Percentiles rank a stretch among this genome's conserved stretches.
Evolutionary conservation across 2,888 invertebrate genomes (phyloP).

Genomic region (Branchellion lobata): DNA sequence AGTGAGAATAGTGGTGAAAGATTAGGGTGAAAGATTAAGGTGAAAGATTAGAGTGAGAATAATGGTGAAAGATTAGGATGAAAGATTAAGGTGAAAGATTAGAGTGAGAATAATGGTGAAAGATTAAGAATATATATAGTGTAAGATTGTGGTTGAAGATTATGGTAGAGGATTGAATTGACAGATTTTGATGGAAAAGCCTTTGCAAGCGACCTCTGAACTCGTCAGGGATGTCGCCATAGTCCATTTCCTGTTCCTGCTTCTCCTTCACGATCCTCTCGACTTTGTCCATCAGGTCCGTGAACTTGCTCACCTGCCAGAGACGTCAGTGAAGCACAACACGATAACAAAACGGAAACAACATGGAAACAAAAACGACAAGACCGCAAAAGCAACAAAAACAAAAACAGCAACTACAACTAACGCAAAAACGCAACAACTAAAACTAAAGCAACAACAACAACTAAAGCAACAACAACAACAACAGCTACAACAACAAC

Average conservation of each 20-base stretch:
- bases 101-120: too few species aligned
- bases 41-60: too few species aligned
- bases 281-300: conserved; percentile 60
- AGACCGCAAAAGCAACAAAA: not conserved
- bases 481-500: too few species aligned
- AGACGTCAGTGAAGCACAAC: not conserved
- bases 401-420: not conserved
- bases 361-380: not conserved
- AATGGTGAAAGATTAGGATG: too few species aligned
- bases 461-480: not conserved
- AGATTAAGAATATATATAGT: too few species aligned
- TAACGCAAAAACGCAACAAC: not conserved
- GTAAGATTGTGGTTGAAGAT: too few species aligned
- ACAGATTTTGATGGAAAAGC: too few species aligned
- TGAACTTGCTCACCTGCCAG: conserved; percentile 76
- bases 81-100: too few species aligned
- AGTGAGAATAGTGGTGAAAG: too few species aligned
- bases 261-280: conserved; percentile 73
- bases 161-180: too few species aligned
- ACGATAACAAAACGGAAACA: not conserved
- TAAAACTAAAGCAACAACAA: not conserved
- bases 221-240: conserved; percentile 92
- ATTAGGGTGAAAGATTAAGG: too few species aligned
- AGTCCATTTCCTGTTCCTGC: conserved; percentile 84
- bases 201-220: conserved; percentile 77